A percentile compares a stretch with the other conserved stretches of the same genome.
Evolutionary conservation across 2,797 vertebrate species (phyloP).

Genomic region (Emydoidea blandingii): DNA sequence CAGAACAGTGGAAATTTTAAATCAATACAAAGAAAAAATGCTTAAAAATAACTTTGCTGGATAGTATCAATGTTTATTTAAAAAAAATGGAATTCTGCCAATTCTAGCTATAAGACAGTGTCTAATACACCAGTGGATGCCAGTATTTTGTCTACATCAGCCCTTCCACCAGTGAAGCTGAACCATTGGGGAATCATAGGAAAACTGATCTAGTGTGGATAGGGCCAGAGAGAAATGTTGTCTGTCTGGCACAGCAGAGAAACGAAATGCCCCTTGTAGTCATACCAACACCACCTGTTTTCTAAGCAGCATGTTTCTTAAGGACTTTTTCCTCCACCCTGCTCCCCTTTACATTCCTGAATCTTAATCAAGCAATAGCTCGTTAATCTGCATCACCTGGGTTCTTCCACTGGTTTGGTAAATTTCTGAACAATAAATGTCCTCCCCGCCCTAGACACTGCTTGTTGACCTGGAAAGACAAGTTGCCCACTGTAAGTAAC

Average conservation of each 20-base stretch:
- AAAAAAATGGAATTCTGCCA: too few relatives aligned
- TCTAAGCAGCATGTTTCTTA: background rate
- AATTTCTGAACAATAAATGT: fast-evolving
- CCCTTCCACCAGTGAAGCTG: background rate
- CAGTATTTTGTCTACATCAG: too few relatives aligned
- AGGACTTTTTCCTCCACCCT: background rate
- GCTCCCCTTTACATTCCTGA: background rate
- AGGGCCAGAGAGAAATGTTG: background rate
- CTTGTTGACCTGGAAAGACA: background rate
- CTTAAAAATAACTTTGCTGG: too few relatives aligned
- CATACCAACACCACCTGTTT: background rate
- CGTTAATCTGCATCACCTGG: background rate
- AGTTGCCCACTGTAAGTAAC: fast-evolving
- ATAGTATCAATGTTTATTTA: too few relatives aligned
- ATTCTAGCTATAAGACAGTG: too few relatives aligned
- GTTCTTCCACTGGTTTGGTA: background rate
- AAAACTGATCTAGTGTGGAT: fast-evolving
- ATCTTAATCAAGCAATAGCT: background rate
- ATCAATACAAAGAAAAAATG: too few relatives aligned
- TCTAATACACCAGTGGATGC: too few relatives aligned
- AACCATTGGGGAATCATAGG: background rate
- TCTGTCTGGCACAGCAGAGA: background rate
- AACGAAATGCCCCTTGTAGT: background rate
- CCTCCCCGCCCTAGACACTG: fast-evolving
- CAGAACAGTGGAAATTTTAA: too few relatives aligned